These are phyloP conservation scores for Caenorhabditis inopinata DNA, from an alignment of 1,140 invertebrate genomes.

Conservation along the genomic window DNA sequence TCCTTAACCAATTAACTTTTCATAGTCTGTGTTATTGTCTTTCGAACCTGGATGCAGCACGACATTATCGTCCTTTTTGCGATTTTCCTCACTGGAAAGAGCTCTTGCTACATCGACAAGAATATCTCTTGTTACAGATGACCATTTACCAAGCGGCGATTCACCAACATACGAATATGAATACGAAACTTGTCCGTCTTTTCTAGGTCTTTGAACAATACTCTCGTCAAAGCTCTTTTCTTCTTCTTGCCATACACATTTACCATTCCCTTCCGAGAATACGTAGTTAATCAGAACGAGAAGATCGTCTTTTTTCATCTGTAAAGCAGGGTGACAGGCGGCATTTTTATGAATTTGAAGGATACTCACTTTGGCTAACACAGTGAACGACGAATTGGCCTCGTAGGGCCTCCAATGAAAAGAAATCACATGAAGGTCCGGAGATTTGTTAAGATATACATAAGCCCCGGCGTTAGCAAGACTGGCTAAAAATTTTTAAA, in stretches of 20 bases:
- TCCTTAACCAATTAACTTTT: conserved; percentile 17
- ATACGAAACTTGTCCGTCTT: conserved; percentile 5
- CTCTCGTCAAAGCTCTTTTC: conserved; percentile 3
- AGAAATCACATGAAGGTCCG: conserved; percentile 38
- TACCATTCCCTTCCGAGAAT: conserved; percentile 11
- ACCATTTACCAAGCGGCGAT: conserved; percentile 69
- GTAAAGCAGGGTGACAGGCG: neutral
- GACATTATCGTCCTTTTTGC: conserved; percentile 43
- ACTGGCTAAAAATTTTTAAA: neutral
- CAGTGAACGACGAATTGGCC: conserved; percentile 44
- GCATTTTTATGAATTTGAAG: neutral
- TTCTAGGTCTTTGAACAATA: neutral
- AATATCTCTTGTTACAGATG: conserved; percentile 84
- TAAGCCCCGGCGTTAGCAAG: conserved; percentile 38
- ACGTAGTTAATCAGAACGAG: neutral
- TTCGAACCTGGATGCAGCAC: conserved; percentile 36
- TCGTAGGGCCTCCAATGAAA: conserved; percentile 48
- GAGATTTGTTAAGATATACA: conserved; percentile 37
- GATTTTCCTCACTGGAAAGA: conserved; percentile 68
- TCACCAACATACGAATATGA: neutral
- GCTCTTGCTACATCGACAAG: conserved; percentile 88
- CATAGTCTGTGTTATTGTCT: neutral
- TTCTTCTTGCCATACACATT: conserved; percentile 52
- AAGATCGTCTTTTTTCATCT: neutral
- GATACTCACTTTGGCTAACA: conserved; percentile 38